Evolutionary conservation across 2,888 invertebrate genomes (phyloP).

Genomic region (Alsophila aescularia): DNA sequence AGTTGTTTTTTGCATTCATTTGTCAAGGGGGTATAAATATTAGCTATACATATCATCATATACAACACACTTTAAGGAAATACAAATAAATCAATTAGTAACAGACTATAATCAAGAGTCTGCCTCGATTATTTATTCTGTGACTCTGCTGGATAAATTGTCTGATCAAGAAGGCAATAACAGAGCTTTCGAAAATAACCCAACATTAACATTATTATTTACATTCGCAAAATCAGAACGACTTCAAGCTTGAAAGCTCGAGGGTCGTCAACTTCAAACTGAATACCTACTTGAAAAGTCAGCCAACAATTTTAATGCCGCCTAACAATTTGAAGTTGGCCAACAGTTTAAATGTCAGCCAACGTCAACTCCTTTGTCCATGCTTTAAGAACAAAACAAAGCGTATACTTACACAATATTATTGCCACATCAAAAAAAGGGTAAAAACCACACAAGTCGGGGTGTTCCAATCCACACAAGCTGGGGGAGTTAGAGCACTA

Average conservation of each 20-base stretch:
- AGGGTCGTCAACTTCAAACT: conserved; percentile 16
- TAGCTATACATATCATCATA: no score
- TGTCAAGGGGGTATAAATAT: no score
- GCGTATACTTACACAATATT: conserved; percentile 72
- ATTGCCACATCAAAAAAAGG: conserved; percentile 65
- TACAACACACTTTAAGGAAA: no score
- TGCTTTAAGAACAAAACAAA: conserved; percentile 42
- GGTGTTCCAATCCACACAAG: conserved; percentile 63
- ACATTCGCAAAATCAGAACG: conserved; percentile 5
- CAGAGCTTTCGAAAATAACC: conserved; percentile 7
- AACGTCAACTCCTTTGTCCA: conserved; percentile 28
- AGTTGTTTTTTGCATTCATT: no score
- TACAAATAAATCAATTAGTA: no score
- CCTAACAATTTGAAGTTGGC: neutral
- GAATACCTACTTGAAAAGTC: neutral
- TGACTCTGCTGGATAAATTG: neutral
- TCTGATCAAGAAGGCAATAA: neutral
- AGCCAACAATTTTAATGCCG: neutral
- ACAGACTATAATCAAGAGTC: no score
- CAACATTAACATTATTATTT: conserved; percentile 7
- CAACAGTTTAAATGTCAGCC: neutral
- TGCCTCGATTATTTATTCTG: no score
- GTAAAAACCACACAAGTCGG: conserved; percentile 54
- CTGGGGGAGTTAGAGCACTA: conserved; percentile 52
- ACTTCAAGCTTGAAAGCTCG: conserved; percentile 25